phyloP scores from a whole-genome alignment of 2,888 invertebrate genomes.

The Carabus problematicus region DNA sequence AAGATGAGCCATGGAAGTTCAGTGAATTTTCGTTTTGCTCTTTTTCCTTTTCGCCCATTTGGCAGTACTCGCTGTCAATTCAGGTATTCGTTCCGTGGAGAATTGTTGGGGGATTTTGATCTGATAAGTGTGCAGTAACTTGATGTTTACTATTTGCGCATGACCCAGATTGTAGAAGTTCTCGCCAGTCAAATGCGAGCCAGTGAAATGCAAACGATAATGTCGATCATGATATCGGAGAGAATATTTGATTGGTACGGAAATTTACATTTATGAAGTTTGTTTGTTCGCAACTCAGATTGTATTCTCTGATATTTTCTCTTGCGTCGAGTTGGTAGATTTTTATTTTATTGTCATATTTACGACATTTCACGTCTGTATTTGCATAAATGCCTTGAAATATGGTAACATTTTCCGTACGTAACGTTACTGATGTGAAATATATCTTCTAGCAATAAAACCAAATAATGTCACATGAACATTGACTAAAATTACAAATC shows the following conservation, averaged over 20 bases:
- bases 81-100: conserved; percentile 27
- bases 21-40: conserved; percentile 28
- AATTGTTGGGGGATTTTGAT: conserved; percentile 26
- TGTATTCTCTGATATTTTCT: conserved; percentile 35
- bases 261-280: conserved; percentile 40
- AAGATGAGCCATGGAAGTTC: conserved; percentile 19
- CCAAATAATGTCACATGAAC: too few relatives aligned
- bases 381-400: conserved; percentile 22
- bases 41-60: conserved; percentile 12
- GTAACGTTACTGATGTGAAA: too few relatives aligned
- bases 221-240: conserved; percentile 36
- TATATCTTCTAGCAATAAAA: too few relatives aligned
- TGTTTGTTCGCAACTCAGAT: conserved; percentile 37
- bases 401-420: too few relatives aligned
- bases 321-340: background rate
- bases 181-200: conserved; percentile 16
- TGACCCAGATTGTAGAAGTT: conserved; percentile 29
- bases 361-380: conserved; percentile 20
- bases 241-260: conserved; percentile 39
- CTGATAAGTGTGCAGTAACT: conserved; percentile 32
- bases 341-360: conserved; percentile 39
- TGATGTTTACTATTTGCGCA: conserved; percentile 24
- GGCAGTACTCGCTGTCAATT: conserved; percentile 14
- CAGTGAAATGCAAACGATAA: conserved; percentile 38
- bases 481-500: too few relatives aligned